phyloP scores from a whole-genome alignment of 1,140 invertebrate genomes.

The Pseudoatta argentina region DNA sequence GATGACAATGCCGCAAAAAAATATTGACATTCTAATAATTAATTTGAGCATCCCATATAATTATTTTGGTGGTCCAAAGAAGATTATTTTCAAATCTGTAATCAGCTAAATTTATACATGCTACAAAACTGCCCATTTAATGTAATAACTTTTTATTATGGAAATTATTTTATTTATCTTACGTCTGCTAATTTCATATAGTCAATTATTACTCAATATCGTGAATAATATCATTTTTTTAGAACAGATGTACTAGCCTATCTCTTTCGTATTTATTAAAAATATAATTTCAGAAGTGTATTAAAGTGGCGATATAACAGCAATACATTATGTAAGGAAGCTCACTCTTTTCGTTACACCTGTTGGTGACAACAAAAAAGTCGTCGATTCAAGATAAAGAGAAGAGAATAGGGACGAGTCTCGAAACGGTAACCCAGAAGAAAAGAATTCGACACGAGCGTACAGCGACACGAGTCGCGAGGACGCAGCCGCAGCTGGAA shows the following conservation, averaged over 20 bases:
- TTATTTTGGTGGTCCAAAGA: no score
- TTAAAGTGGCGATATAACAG: neutral
- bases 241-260: neutral
- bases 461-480: slow-evolving; percentile 64
- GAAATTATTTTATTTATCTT: neutral
- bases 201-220: neutral
- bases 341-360: neutral
- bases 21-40: no score
- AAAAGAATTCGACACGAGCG: slow-evolving; percentile 56
- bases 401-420: neutral
- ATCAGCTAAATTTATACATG: no score
- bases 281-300: neutral
- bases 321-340: neutral
- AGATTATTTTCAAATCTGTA: no score
- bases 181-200: neutral
- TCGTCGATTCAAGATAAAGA: neutral
- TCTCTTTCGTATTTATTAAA: neutral
- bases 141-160: neutral
- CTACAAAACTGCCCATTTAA: no score
- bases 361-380: neutral
- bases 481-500: slow-evolving; percentile 70
- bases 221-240: neutral
- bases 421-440: slow-evolving; percentile 30
- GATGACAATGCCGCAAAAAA: no score
- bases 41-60: no score